A percentile compares a stretch with the other conserved stretches of the same genome.
Conservation (phyloP, 2,888 invertebrate species). For the Hypomecis punctinalis region DNA sequence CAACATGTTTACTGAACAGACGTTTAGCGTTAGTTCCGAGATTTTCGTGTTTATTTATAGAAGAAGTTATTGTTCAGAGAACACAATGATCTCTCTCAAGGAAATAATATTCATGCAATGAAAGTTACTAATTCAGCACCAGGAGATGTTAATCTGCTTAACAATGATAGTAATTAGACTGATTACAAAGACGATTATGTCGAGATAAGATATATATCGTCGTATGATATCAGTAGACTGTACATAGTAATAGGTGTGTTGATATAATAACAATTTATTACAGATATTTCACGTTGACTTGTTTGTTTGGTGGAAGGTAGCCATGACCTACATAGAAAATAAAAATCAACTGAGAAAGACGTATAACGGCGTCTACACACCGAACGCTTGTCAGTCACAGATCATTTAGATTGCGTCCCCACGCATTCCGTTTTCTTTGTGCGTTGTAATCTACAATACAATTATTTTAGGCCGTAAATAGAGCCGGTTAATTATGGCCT, state of each 20-base stretch:
- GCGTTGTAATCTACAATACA: no score
- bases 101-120: neutral
- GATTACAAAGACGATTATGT: slow-evolving; percentile 27
- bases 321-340: slow-evolving; percentile 56
- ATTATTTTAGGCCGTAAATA: no score
- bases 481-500: no score
- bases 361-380: no score
- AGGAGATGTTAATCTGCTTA: slow-evolving; percentile 12
- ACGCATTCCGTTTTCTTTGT: no score
- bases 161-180: slow-evolving; percentile 44
- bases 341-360: slow-evolving; percentile 40
- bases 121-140: slow-evolving; percentile 6
- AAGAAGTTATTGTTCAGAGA: slow-evolving; percentile 23
- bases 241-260: slow-evolving; percentile 4
- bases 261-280: slow-evolving; percentile 4
- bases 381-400: no score
- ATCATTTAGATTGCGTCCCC: no score
- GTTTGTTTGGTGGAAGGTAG: slow-evolving; percentile 38
- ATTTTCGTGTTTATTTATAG: slow-evolving; percentile 26
- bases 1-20: slow-evolving; percentile 27
- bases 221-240: slow-evolving; percentile 3
- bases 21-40: slow-evolving; percentile 23
- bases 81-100: neutral
- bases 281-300: slow-evolving; percentile 45
- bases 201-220: slow-evolving; percentile 22